Evolutionary conservation across 53 echinoderm and acorn worm species (phyloP).

Genomic region (Stichopus horrens): DNA sequence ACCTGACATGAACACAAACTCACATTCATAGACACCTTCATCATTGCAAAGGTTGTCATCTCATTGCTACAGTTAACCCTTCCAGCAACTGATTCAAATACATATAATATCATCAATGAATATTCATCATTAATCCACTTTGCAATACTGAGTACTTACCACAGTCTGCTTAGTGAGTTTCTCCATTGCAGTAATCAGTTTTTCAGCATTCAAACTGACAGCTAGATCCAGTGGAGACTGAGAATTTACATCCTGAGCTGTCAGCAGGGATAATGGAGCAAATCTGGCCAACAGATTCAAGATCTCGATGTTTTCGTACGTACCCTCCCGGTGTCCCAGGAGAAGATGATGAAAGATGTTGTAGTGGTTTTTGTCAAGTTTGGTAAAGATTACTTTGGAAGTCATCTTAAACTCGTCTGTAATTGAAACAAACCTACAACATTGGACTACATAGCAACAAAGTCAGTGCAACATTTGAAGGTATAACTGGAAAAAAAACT

Average conservation of each 20-base stretch:
- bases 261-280: slow-evolving; percentile 54
- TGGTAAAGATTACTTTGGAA: neutral
- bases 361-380: slow-evolving; percentile 55
- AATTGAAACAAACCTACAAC: neutral
- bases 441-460: too few species aligned
- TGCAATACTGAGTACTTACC: slow-evolving; percentile 1
- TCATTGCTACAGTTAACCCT: too few species aligned
- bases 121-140: too few species aligned
- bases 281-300: slow-evolving; percentile 64
- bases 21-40: too few species aligned
- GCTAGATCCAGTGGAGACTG: slow-evolving; percentile 78
- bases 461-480: too few species aligned
- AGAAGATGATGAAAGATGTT: slow-evolving; percentile 77
- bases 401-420: slow-evolving; percentile 12
- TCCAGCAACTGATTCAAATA: too few species aligned
- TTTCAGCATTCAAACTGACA: slow-evolving; percentile 57
- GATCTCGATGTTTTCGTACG: slow-evolving; percentile 71
- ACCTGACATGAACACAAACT: too few species aligned
- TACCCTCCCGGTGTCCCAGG: slow-evolving; percentile 66
- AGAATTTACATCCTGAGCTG: slow-evolving; percentile 58
- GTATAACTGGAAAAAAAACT: too few species aligned
- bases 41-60: too few species aligned
- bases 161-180: slow-evolving; percentile 36
- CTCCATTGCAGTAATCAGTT: slow-evolving; percentile 71
- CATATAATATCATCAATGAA: too few species aligned